phyloP scores from a whole-genome alignment of 2,113 vertebrate genomes.

The Gobio gobio region DNA sequence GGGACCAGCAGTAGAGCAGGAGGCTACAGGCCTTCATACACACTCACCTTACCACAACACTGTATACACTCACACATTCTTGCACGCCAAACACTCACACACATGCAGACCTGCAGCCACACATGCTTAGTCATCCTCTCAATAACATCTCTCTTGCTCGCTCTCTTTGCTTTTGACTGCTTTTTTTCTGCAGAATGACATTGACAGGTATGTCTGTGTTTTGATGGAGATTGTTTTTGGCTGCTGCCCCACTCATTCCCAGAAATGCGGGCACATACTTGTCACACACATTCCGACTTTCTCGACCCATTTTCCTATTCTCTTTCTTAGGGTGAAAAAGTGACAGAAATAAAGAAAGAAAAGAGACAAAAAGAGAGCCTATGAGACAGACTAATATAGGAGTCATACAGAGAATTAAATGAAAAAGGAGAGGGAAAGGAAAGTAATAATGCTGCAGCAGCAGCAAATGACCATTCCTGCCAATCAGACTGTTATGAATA shows the following conservation, averaged over 20 bases:
- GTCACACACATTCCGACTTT: not conserved
- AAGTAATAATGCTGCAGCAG: not conserved
- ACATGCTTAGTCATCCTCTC: constrained; percentile 40
- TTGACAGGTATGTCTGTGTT: constrained; percentile 23
- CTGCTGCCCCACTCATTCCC: constrained; percentile 37
- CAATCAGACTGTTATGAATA: constrained; percentile 36
- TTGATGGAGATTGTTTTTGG: constrained; percentile 51
- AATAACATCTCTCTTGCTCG: not conserved
- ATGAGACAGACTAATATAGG: not conserved
- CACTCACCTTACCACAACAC: constrained; percentile 20
- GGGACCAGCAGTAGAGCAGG: constrained; percentile 45
- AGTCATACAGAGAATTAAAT: constrained; percentile 14
- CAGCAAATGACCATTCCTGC: constrained; percentile 13
- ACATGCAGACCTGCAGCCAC: constrained; percentile 12
- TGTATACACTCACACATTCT: constrained; percentile 38
- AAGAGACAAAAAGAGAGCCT: not conserved
- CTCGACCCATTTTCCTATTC: constrained; percentile 1
- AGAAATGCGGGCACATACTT: not conserved
- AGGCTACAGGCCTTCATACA: constrained; percentile 10
- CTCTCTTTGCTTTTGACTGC: constrained; percentile 3
- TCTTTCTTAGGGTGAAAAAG: constrained; percentile 2
- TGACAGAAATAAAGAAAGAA: not conserved
- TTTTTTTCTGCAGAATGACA: constrained; percentile 43
- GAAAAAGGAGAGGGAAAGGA: not conserved
- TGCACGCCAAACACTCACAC: not conserved